Conservation (phyloP, 2,888 invertebrate species). For the Brenthis ino region DNA sequence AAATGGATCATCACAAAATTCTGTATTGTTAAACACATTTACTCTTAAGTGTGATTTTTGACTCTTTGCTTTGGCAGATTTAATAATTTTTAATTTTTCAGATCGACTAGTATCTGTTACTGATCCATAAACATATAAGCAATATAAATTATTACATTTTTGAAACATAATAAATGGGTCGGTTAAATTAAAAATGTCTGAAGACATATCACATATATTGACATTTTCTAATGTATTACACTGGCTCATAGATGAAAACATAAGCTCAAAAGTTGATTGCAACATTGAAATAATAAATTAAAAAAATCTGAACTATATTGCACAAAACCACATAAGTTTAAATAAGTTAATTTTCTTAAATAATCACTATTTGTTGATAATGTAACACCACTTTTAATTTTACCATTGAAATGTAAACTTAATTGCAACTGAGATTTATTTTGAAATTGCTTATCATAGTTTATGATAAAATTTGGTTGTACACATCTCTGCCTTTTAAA, state of each 20-base stretch:
- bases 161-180: constrained; percentile 54
- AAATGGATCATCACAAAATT: constrained; percentile 52
- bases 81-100: constrained; percentile 49
- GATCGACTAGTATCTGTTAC: constrained; percentile 45
- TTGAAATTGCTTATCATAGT: constrained; percentile 59
- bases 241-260: constrained; percentile 58
- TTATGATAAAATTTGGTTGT: constrained; percentile 46
- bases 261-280: constrained; percentile 52
- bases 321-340: constrained; percentile 58
- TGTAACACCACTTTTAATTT: constrained; percentile 47
- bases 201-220: constrained; percentile 50
- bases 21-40: constrained; percentile 32
- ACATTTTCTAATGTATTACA: constrained; percentile 65
- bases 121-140: constrained; percentile 52
- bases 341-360: constrained; percentile 63
- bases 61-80: constrained; percentile 49
- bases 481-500: constrained; percentile 52
- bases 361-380: constrained; percentile 51
- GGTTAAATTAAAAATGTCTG: constrained; percentile 46
- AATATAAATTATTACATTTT: constrained; percentile 60
- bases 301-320: constrained; percentile 60
- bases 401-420: constrained; percentile 50
- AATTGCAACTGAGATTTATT: constrained; percentile 50
- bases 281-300: constrained; percentile 57
- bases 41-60: constrained; percentile 51